These are phyloP conservation scores for Drosophila tanythrix DNA, from an alignment of 2,888 invertebrate genomes.

Conservation along the genomic window DNA sequence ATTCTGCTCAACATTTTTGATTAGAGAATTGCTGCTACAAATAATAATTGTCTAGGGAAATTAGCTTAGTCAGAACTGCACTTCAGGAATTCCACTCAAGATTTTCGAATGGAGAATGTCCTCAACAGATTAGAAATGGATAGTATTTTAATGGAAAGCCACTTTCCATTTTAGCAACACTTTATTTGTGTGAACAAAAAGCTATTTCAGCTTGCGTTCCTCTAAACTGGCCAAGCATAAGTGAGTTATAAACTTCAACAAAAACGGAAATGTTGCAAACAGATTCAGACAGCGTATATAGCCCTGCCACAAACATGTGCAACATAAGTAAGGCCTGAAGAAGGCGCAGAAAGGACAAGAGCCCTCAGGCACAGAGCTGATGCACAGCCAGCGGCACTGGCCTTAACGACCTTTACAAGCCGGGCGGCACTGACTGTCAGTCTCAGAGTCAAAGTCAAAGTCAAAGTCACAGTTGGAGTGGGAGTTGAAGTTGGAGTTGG, in stretches of 20 bases:
- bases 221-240: neutral
- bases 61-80: neutral
- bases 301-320: neutral
- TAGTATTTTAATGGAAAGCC: neutral
- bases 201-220: neutral
- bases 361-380: constrained; percentile 33
- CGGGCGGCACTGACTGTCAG: constrained; percentile 42
- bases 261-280: neutral
- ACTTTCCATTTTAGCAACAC: neutral
- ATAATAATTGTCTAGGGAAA: no score
- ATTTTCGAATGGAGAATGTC: neutral
- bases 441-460: constrained; percentile 44
- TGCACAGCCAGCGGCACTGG: constrained; percentile 40
- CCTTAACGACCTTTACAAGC: constrained; percentile 79
- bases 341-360: constrained; percentile 67
- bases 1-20: no score
- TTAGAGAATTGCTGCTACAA: neutral
- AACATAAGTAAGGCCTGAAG: constrained; percentile 53
- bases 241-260: neutral
- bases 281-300: constrained; percentile 3
- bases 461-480: neutral
- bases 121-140: neutral
- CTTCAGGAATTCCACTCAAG: neutral
- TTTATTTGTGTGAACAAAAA: neutral
- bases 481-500: neutral